Percentiles rank a stretch among this genome's conserved stretches.
phyloP scores from a whole-genome alignment of 2,888 invertebrate species.

The Pseudococcus longispinus region DNA sequence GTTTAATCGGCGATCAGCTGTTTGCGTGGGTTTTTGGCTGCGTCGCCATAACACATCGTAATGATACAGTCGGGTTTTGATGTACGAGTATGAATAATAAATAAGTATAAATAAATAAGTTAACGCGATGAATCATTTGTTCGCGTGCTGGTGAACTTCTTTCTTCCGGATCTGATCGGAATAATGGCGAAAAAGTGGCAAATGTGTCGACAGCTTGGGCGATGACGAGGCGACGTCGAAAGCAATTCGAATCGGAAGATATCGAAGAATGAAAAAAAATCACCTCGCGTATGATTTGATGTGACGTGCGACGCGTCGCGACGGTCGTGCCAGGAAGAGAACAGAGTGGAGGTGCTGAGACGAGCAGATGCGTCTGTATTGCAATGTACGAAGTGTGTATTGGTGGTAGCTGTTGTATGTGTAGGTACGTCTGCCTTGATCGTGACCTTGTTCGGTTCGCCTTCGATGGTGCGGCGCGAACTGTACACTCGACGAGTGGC shows the following conservation, averaged over 20 bases:
- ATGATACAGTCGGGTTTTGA: background rate
- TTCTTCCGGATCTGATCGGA: background rate
- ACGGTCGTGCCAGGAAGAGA: background rate
- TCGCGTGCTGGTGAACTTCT: background rate
- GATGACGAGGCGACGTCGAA: background rate
- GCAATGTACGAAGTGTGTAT: background rate
- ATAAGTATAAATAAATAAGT: background rate
- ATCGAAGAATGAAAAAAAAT: background rate
- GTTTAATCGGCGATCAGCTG: too few relatives aligned
- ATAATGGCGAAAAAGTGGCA: background rate
- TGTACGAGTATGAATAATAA: background rate
- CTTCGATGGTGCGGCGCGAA: conserved; percentile 21
- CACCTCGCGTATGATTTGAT: background rate
- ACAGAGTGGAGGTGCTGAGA: background rate
- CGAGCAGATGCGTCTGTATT: background rate
- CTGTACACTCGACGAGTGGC: background rate
- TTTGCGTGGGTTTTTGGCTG: background rate
- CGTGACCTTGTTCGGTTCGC: conserved; percentile 50
- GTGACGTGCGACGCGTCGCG: background rate
- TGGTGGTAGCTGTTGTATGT: conserved; percentile 3
- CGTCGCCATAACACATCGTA: background rate
- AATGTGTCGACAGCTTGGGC: background rate
- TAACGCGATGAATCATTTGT: background rate
- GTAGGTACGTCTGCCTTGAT: conserved; percentile 54
- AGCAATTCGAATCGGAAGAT: background rate